Percentiles rank a stretch among this genome's conserved stretches.
Conservation (phyloP, 2,888 invertebrate genomes). For the Notodonta dromedarius region DNA sequence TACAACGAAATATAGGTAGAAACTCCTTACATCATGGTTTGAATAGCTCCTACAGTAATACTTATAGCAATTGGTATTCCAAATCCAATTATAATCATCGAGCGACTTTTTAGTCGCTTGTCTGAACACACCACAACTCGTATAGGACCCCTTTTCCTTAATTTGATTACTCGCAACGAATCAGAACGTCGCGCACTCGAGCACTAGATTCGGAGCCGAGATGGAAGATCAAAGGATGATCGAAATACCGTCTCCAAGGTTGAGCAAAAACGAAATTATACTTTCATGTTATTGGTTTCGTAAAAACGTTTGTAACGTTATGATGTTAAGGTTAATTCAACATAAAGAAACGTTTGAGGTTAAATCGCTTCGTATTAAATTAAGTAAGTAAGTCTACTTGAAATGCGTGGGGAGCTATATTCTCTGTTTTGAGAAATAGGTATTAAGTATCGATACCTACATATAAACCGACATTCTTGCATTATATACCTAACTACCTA, state of each 20-base stretch:
- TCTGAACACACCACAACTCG: slow-evolving; percentile 31
- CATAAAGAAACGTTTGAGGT: slow-evolving; percentile 8
- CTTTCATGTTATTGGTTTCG: slow-evolving; percentile 39
- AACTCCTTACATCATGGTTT: too few species aligned
- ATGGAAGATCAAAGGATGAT: slow-evolving; percentile 66
- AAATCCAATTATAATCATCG: not conserved
- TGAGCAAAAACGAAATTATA: slow-evolving; percentile 58
- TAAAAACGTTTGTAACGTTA: slow-evolving; percentile 39
- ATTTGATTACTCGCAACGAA: slow-evolving; percentile 61
- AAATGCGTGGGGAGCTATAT: not conserved
- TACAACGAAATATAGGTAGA: too few species aligned
- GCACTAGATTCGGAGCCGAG: slow-evolving; percentile 49
- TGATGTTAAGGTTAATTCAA: slow-evolving; percentile 24
- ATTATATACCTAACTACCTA: too few species aligned
- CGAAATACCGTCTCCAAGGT: slow-evolving; percentile 49
- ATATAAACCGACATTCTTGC: too few species aligned
- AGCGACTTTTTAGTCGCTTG: not conserved
- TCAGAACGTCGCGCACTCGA: slow-evolving; percentile 40
- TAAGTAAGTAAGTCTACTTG: not conserved
- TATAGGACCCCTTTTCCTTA: slow-evolving; percentile 53
- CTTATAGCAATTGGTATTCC: not conserved
- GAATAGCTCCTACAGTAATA: not conserved
- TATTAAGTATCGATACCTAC: too few species aligned
- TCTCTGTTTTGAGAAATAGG: too few species aligned
- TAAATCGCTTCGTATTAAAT: slow-evolving; percentile 1